Conservation (phyloP, 2,113 vertebrate species). For the Anarhynchus alexandrinus region DNA sequence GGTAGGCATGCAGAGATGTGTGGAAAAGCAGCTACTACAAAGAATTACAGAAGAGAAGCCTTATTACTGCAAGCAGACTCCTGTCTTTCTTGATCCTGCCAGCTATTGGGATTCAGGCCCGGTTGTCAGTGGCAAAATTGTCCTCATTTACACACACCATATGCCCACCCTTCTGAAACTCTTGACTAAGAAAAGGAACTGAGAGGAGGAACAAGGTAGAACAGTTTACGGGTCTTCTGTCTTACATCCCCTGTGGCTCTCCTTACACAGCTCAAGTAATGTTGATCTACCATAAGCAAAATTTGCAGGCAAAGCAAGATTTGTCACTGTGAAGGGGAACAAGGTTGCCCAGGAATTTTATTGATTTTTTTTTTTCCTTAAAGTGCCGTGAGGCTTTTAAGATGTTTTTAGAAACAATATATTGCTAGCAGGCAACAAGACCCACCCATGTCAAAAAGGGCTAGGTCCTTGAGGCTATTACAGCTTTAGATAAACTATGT, state of each 20-base stretch:
- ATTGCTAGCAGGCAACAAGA: not conserved
- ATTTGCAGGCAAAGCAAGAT: not conserved
- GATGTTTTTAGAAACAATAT: not conserved
- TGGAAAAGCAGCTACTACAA: not conserved
- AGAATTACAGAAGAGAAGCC: not conserved
- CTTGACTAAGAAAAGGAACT: not conserved
- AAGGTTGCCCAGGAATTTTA: not conserved
- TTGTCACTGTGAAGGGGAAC: not conserved
- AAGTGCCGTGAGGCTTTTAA: not conserved
- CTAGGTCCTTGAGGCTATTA: not conserved
- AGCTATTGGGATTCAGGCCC: not conserved
- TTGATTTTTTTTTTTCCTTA: not conserved
- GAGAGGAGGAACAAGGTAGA: not conserved
- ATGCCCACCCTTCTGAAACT: not conserved
- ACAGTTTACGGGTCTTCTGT: not conserved
- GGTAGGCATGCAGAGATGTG: not conserved
- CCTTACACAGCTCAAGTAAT: not conserved
- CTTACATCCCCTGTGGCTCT: not conserved
- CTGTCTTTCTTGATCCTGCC: not conserved
- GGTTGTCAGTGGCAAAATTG: not conserved
- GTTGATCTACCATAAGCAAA: not conserved
- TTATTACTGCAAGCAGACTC: not conserved
- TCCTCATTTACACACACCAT: not conserved
- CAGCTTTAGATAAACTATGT: not conserved
- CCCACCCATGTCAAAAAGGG: not conserved